These are phyloP conservation scores for Pollimyrus isidori DNA, from an alignment of 2,113 vertebrate species.

Conservation along the genomic window DNA sequence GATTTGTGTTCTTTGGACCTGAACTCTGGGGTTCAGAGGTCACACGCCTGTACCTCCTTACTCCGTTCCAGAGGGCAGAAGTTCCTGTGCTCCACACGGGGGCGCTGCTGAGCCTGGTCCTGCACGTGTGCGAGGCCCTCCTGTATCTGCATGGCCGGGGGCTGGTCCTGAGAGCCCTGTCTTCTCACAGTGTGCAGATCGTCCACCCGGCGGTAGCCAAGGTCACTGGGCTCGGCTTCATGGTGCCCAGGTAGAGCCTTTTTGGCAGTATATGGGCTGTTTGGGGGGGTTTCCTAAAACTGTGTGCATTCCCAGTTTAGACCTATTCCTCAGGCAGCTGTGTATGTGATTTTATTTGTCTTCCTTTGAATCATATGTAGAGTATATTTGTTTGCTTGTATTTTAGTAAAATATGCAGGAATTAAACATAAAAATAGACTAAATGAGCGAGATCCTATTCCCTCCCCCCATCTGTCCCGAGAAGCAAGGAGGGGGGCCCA, in stretches of 20 bases:
- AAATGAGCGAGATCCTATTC: background rate
- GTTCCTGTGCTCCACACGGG: constrained; percentile 28
- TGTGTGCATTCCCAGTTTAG: background rate
- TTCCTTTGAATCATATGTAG: background rate
- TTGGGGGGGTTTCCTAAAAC: background rate
- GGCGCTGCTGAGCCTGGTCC: constrained; percentile 41
- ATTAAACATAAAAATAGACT: background rate
- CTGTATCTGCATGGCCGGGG: constrained; percentile 51
- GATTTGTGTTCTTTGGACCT: background rate
- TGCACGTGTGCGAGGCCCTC: constrained; percentile 61
- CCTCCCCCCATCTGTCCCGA: background rate
- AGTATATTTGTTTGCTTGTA: background rate
- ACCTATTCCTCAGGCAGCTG: background rate
- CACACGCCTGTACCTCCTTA: background rate
- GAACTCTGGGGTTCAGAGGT: background rate
- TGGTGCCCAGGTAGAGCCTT: constrained; percentile 37
- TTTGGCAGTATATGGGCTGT: background rate
- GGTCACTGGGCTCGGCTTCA: constrained; percentile 54
- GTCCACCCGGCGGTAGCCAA: constrained; percentile 53
- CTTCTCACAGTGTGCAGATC: constrained; percentile 58
- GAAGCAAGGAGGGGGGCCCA: constrained; percentile 17
- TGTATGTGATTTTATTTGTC: background rate
- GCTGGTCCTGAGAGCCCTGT: constrained; percentile 51
- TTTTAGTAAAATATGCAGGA: background rate
- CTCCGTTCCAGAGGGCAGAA: constrained; percentile 29